These are phyloP conservation scores for Oedothorax gibbosus DNA, from an alignment of 1,140 invertebrate species.

Conservation along the genomic window DNA sequence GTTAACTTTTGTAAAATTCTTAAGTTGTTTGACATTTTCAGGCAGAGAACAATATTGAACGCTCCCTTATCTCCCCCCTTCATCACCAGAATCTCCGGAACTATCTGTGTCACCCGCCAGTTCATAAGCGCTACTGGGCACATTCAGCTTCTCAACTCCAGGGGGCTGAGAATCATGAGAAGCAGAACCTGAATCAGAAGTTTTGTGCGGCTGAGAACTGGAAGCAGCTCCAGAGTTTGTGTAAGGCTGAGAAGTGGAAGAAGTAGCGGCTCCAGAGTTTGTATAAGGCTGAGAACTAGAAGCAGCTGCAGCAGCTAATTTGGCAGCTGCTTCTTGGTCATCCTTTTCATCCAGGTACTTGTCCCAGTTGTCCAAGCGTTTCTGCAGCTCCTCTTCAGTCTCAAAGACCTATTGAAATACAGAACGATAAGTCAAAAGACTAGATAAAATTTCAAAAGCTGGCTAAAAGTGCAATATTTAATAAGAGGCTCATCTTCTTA, in stretches of 20 bases:
- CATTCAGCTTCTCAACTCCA: not conserved
- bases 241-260: not conserved
- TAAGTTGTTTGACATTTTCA: no score
- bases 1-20: no score
- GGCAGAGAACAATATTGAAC: no score
- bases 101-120: constrained; percentile 49
- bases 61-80: not conserved
- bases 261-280: not conserved
- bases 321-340: not conserved
- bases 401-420: constrained; percentile 72
- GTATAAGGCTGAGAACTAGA: not conserved
- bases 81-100: constrained; percentile 43
- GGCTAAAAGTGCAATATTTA: no score
- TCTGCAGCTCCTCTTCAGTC: constrained; percentile 87
- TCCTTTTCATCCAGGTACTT: constrained; percentile 77
- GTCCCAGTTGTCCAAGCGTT: constrained; percentile 88
- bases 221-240: not conserved
- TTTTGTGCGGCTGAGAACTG: not conserved
- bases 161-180: not conserved
- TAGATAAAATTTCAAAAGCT: no score
- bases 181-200: not conserved
- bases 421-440: no score
- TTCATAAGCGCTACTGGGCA: constrained; percentile 14
- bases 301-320: not conserved
- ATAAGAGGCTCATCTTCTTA: no score